These are phyloP conservation scores for Ormyrus nitidulus DNA, from an alignment of 2,888 invertebrate genomes.

Conservation along the genomic window DNA sequence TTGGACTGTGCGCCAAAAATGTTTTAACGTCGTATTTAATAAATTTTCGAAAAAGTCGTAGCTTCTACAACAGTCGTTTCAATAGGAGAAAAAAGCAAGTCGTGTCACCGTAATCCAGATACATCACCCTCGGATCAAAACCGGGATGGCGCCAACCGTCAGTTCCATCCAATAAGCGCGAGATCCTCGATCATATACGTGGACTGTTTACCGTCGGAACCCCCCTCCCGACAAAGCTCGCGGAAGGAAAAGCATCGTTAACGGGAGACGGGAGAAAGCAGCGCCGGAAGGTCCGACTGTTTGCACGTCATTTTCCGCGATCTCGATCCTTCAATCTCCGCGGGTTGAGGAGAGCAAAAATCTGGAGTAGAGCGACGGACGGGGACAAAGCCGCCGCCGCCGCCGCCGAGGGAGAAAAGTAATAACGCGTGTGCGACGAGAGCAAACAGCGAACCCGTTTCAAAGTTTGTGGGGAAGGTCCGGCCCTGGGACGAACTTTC, in stretches of 20 bases:
- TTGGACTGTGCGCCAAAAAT: too few relatives aligned
- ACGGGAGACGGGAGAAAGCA: neutral
- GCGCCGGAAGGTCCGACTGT: neutral
- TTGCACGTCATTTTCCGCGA: neutral
- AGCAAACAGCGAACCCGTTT: constrained; percentile 24
- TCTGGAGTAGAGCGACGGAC: neutral
- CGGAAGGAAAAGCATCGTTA: constrained; percentile 6
- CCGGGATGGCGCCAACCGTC: too few relatives aligned
- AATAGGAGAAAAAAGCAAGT: too few relatives aligned
- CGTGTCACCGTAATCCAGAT: too few relatives aligned
- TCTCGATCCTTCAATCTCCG: constrained; percentile 15
- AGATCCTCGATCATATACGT: too few relatives aligned
- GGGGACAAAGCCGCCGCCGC: neutral
- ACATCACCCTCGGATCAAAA: too few relatives aligned
- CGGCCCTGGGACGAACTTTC: neutral
- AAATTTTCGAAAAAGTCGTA: too few relatives aligned
- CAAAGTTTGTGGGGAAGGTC: neutral
- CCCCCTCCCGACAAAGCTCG: neutral
- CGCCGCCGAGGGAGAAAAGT: constrained; percentile 21
- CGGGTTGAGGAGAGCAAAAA: neutral
- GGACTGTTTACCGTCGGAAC: neutral
- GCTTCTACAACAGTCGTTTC: too few relatives aligned
- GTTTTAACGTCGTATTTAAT: too few relatives aligned
- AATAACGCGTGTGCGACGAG: constrained; percentile 21
- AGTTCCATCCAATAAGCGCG: too few relatives aligned